Conservation (phyloP, 2,797 vertebrate genomes). For the Hippocampus kuda region DNA sequence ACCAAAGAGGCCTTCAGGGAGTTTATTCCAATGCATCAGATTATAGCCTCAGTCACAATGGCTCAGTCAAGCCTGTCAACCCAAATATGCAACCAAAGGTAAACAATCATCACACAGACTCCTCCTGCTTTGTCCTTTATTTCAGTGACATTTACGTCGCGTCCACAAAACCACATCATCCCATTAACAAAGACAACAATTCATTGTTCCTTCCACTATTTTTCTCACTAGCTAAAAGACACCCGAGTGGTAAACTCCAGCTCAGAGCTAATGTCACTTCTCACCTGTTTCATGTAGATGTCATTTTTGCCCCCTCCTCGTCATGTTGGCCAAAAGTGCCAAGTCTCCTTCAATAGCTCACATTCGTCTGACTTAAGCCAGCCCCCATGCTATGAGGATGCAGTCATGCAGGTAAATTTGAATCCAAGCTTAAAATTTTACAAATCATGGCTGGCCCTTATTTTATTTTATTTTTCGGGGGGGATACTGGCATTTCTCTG, state of each 20-base stretch:
- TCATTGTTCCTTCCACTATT: neutral
- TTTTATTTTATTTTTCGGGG: neutral
- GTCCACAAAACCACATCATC: neutral
- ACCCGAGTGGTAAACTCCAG: neutral
- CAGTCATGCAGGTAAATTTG: slow-evolving; percentile 87
- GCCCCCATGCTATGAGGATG: slow-evolving; percentile 92
- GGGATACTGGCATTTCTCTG: neutral
- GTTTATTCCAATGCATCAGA: slow-evolving; percentile 59
- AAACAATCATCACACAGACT: neutral
- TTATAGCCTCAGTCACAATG: slow-evolving; percentile 47
- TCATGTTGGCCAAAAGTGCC: slow-evolving; percentile 80
- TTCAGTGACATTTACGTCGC: neutral
- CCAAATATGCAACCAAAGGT: slow-evolving; percentile 64
- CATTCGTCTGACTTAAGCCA: slow-evolving; percentile 80
- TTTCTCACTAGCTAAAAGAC: neutral
- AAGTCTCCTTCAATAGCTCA: slow-evolving; percentile 81
- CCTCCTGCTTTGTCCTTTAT: neutral
- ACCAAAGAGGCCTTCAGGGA: slow-evolving; percentile 62
- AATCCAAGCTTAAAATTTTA: slow-evolving; percentile 34
- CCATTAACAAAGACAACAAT: neutral
- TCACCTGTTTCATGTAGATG: slow-evolving; percentile 74
- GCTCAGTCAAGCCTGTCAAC: slow-evolving; percentile 59
- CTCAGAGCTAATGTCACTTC: slow-evolving; percentile 53
- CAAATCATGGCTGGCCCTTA: slow-evolving; percentile 39
- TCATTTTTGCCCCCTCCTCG: slow-evolving; percentile 71